Percentiles rank a stretch among this genome's conserved stretches.
Conservation (phyloP, 2,888 invertebrate species). For the Caenorhabditis afra region DNA sequence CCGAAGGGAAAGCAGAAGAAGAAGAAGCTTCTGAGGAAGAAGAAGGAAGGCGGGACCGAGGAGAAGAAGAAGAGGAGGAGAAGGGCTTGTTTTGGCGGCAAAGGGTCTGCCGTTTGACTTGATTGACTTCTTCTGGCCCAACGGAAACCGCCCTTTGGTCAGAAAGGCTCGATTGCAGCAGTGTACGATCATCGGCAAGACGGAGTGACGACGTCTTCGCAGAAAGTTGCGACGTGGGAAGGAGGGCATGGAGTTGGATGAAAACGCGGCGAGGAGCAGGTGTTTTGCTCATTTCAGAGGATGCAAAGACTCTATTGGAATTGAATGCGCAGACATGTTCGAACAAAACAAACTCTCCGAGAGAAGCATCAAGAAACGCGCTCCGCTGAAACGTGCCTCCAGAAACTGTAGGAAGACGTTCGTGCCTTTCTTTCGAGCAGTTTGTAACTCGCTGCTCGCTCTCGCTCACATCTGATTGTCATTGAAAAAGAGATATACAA, state of each 20-base stretch:
- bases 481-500: background rate
- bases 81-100: constrained; percentile 41
- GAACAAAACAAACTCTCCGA: background rate
- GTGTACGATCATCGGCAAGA: background rate
- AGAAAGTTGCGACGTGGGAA: background rate
- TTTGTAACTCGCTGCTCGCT: too few species aligned
- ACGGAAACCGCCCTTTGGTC: constrained; percentile 37
- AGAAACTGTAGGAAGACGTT: too few species aligned
- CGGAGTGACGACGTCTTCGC: background rate
- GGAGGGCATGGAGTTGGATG: background rate
- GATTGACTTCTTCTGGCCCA: constrained; percentile 48
- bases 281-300: background rate
- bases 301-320: background rate
- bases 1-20: constrained; percentile 18
- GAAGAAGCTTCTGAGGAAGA: constrained; percentile 1
- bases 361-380: background rate
- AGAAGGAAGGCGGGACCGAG: background rate
- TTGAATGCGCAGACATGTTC: background rate
- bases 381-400: too few species aligned
- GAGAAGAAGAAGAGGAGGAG: constrained; percentile 8
- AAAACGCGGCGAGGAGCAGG: background rate
- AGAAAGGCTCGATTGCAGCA: constrained; percentile 1
- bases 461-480: background rate
- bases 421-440: background rate
- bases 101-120: constrained; percentile 38